Conservation (phyloP, 2,113 vertebrate genomes). For the Elanoides forficatus region DNA sequence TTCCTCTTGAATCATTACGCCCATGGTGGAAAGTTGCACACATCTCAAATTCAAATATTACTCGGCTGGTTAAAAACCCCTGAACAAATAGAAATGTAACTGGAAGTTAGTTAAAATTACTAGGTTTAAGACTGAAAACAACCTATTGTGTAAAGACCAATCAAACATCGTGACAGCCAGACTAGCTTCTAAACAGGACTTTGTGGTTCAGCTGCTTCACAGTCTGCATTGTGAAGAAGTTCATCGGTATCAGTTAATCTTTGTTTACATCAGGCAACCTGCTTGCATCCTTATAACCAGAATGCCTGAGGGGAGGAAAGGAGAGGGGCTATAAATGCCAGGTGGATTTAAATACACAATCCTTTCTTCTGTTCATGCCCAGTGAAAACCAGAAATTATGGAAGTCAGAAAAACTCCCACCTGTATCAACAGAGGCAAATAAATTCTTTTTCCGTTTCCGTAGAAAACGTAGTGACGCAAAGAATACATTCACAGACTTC, state of each 20-base stretch:
- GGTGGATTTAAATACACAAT: not conserved
- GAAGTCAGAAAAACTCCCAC: not conserved
- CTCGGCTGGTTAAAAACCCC: not conserved
- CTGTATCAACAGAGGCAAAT: not conserved
- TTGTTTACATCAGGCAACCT: not conserved
- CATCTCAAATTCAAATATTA: not conserved
- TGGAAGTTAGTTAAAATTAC: not conserved
- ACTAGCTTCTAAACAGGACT: not conserved
- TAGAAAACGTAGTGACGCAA: not conserved
- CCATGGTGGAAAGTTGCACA: not conserved
- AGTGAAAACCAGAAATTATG: not conserved
- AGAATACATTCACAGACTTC: not conserved
- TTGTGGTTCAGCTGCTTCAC: not conserved
- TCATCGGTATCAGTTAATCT: not conserved
- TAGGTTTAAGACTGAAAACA: not conserved
- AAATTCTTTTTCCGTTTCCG: not conserved
- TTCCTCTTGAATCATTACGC: not conserved
- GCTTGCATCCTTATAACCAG: rapidly evolving
- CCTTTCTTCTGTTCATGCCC: not conserved
- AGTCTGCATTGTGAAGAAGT: not conserved
- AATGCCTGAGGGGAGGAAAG: not conserved
- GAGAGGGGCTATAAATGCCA: not conserved
- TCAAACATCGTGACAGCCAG: not conserved
- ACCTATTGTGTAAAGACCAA: not conserved
- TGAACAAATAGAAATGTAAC: not conserved